phyloP scores from a whole-genome alignment of 2,888 invertebrate species.

The Maniola hyperantus region DNA sequence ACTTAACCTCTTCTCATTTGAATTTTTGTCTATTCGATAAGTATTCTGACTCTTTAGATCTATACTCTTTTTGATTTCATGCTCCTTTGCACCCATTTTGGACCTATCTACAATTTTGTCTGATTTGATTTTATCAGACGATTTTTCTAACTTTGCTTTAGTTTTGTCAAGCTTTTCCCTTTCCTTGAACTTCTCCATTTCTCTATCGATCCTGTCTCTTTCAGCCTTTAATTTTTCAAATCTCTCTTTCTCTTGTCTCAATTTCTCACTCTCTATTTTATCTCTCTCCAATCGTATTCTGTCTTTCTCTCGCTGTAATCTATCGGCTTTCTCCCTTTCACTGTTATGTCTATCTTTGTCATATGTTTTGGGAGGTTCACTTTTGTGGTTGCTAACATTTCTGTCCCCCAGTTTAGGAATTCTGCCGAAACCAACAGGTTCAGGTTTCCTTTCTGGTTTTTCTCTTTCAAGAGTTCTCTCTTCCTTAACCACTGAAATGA shows the following conservation, averaged over 20 bases:
- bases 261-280: conserved; percentile 51
- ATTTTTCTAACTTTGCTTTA: conserved; percentile 62
- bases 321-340: conserved; percentile 46
- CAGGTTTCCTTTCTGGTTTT: conserved; percentile 63
- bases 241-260: conserved; percentile 62
- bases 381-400: conserved; percentile 48
- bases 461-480: conserved; percentile 60
- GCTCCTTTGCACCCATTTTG: conserved; percentile 49
- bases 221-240: conserved; percentile 70
- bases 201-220: conserved; percentile 70
- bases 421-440: conserved; percentile 61
- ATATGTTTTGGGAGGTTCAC: conserved; percentile 52
- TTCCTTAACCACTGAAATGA: conserved; percentile 53
- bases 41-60: conserved; percentile 75
- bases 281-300: conserved; percentile 50
- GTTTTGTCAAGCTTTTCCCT: conserved; percentile 69
- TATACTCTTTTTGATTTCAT: conserved; percentile 65
- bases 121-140: conserved; percentile 52
- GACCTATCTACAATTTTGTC: conserved; percentile 57
- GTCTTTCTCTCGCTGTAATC: conserved; percentile 47
- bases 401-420: conserved; percentile 81
- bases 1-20: conserved; percentile 51
- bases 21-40: conserved; percentile 78
- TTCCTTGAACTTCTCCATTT: conserved; percentile 67
- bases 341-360: conserved; percentile 54